Conservation (phyloP, 2,797 vertebrate genomes). For the Ctenochaetus hawaiiensis region DNA sequence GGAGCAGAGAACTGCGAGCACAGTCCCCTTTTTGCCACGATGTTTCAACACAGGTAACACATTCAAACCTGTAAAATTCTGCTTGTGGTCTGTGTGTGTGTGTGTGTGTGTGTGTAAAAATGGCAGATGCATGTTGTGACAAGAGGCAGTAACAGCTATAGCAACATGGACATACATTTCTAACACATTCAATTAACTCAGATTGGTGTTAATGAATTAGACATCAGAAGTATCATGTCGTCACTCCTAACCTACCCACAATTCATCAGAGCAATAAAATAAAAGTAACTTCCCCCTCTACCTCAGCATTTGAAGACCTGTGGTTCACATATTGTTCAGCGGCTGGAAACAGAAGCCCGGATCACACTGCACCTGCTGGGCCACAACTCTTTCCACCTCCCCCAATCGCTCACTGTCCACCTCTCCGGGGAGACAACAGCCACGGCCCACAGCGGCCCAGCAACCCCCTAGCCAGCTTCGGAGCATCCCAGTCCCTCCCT, state of each 20-base stretch:
- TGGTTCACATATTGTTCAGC: conserved; percentile 53
- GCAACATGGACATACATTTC: conserved; percentile 1
- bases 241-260: conserved; percentile 13
- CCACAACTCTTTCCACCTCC: conserved; percentile 62
- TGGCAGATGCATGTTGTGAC: neutral
- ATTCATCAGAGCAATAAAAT: conserved; percentile 21
- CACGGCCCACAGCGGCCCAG: conserved; percentile 47
- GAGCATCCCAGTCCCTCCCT: conserved; percentile 48
- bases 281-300: conserved; percentile 27
- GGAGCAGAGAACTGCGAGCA: neutral
- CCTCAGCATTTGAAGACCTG: conserved; percentile 41
- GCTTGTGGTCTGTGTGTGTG: no score
- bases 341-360: conserved; percentile 59
- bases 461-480: conserved; percentile 32
- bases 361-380: conserved; percentile 73
- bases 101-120: neutral
- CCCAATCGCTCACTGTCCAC: conserved; percentile 72
- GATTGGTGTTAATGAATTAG: conserved; percentile 34
- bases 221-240: conserved; percentile 12
- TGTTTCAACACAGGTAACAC: neutral
- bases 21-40: neutral
- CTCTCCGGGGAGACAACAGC: conserved; percentile 67
- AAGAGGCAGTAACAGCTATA: neutral
- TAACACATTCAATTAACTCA: conserved; percentile 25
- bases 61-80: neutral